A percentile compares a stretch with the other conserved stretches of the same genome.
phyloP scores from a whole-genome alignment of 1,140 invertebrate species.

The Lasioglossum baleicum region DNA sequence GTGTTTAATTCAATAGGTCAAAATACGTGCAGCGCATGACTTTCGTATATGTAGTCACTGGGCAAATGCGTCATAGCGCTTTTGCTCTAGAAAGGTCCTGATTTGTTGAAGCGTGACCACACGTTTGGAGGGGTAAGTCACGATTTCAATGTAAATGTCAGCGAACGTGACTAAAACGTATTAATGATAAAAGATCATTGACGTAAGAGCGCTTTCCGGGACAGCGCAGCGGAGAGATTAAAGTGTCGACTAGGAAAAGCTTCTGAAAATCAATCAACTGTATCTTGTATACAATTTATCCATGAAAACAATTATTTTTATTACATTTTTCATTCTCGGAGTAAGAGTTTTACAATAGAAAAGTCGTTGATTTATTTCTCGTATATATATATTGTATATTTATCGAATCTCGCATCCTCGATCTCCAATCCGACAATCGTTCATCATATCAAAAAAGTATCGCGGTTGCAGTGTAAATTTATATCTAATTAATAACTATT shows the following conservation, averaged over 20 bases:
- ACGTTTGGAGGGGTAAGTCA: slow-evolving; percentile 41
- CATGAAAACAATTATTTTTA: no score
- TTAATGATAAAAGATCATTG: slow-evolving; percentile 37
- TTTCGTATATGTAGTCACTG: neutral
- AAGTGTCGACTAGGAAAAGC: slow-evolving; percentile 12
- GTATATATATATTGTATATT: no score
- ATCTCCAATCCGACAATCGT: neutral
- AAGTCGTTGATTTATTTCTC: no score
- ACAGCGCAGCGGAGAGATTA: neutral
- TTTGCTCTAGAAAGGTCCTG: slow-evolving; percentile 50
- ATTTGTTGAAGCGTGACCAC: slow-evolving; percentile 43
- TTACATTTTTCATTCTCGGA: no score
- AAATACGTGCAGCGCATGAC: neutral
- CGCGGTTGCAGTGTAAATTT: neutral
- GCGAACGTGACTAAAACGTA: slow-evolving; percentile 25
- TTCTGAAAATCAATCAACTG: neutral
- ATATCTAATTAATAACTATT: slow-evolving; percentile 4
- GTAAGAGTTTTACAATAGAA: no score
- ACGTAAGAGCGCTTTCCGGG: slow-evolving; percentile 12
- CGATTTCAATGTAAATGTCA: slow-evolving; percentile 62
- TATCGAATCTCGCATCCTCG: neutral
- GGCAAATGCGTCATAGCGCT: slow-evolving; percentile 12
- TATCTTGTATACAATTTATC: neutral
- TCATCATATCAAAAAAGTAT: neutral
- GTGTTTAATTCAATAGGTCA: neutral